Base-by-base conservation (phyloP, 2,113 vertebrate genomes). In the Zootoca vivipara region DNA sequence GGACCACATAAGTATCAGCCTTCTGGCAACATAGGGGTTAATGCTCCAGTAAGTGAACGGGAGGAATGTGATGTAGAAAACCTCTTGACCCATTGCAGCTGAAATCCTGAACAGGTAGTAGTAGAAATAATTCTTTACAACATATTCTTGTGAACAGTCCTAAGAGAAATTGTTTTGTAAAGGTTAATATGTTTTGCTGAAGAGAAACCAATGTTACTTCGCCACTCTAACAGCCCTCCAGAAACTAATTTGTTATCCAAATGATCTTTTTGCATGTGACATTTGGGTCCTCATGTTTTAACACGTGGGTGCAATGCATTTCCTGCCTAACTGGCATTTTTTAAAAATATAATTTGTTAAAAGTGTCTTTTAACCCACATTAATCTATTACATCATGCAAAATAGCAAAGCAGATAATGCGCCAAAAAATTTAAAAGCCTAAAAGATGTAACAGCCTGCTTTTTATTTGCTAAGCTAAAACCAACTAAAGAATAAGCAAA, bases 31-130 rank as follows among this genome's bases (percentile, higher is more conserved):
- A 86, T 97, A 98, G 2, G 97, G 97, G 84, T 99, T 98, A 75
- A 99, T 95, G 89, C 97, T 99, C 99, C 99, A 99, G 92, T 98
- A 98, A 26, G 96, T 97, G 95, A 97, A 98, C 0, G 99, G 99
- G 86, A 99, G 97, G 79, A 98, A 98, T 20, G 98, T 98, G 96
- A 99, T 99, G 95, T 99, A 99, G 96, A 99, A 99, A 38, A 98
- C 86, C 92, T 99, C 99, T 89, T 98, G 97, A 0, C 99, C 99
- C 93, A 99, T 92, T 78, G 97, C 95, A 1, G 99, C 97, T 0
- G 98, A 99, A 65, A 98, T 92, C 95, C 96, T 96, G 97, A 99
- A 99, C 52, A 99, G 95, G 93, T 98, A 97, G 95, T 99, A 98
- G 93, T 98, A 96, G 77, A 97, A 97, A 93, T 97, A 95, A 94